Base-by-base conservation (phyloP, 1,140 invertebrate species). In the Acromyrmex echinatior region DNA sequence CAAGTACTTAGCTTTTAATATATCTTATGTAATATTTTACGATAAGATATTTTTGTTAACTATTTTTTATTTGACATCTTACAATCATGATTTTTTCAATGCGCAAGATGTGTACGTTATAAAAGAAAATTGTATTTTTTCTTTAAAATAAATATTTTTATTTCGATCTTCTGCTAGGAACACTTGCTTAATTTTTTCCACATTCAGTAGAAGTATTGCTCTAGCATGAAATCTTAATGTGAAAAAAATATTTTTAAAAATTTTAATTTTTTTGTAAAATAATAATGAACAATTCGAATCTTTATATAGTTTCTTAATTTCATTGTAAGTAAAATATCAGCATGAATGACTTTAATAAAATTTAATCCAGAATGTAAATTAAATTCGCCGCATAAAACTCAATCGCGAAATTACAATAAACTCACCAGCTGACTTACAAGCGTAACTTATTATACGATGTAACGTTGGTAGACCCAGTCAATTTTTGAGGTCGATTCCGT, bases 381-480 rank as follows among this genome's bases (percentile, higher is more conserved):
- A 66, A 7, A 31, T 35, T 35, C 35, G 18, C 28, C 16, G 28
- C 9, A n/a, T 28, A 18, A 66, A 35, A 66, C 3, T 3, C 0
- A 35, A 66, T 66, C 1, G n/a, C 6, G 7, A 45, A 60, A 74
- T 73, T 73, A 82, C 35, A 31, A 73, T 73, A 16, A 9, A 31
- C 35, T 1, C 14, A 18, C 14, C 56, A 6, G 35, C 49, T 28
- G 70, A 74, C 51, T 84, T 62, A 74, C 35, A 74, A 81, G 16
- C 53, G 14, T 76, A 39, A 51, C 25, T 84, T 76, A 84, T 76
- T 74, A 49, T 7, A 58, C 70, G 39, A 28, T 76, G 3, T 74
- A 63, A 5, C 56, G 76, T 86, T 45, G 70, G 35, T 60, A 62
- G 49, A 77, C 71, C 51, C 12, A n/a, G 25, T 82, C 18, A 53